Evolutionary conservation across 2,113 vertebrate genomes (phyloP), one percentile per base, ranked within the genome.

Genomic region (Chunga burmeisteri): DNA sequence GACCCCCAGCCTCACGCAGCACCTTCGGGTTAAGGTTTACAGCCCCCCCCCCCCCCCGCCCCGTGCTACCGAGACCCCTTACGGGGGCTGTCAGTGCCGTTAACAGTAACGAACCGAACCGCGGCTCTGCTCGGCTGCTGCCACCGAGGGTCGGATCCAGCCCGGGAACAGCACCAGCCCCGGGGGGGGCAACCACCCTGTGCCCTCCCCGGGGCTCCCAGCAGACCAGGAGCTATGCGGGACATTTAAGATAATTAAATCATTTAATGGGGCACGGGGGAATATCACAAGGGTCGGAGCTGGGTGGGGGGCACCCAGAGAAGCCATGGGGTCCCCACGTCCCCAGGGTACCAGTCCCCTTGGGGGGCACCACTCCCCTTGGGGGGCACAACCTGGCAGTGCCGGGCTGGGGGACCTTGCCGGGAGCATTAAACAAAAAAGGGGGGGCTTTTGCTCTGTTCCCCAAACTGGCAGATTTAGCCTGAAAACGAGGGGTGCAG

Each of bases 301-400:
- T 18, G n/a, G n/a, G n/a, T n/a, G 11, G 26, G 27, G 13, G 21
- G 32, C 71, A 47, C 26, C 15, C 29, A 5, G 47, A 34, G 8
- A 11, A 61, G 2, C 40, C 23, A 0, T 0, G 5, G 47, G 5
- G 20, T 59, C 73, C 46, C 67, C 10, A 0, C 0, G 4, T n/a
- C 74, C 84, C 56, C 75, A 18, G 11, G 44, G 19, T 63, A 17
- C 32, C 0, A 0, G 9, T 49, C n/a, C 67, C 65, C 40, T 77
- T 1, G 4, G 4, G 25, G 21, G 9, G 13, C 62, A 44, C 38
- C n/a, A n/a, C n/a, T n/a, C n/a, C n/a, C n/a, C n/a, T n/a, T n/a
- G n/a, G n/a, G n/a, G n/a, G n/a, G n/a, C n/a, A n/a, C n/a, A 44
- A 2, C 50, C 40, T 5, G 17, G 30, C 47, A 68, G 65, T 5